Evolutionary conservation across 2,888 invertebrate genomes (phyloP), one percentile per base, ranked within the genome.

Genomic region (Holacanthella duospinosa): DNA sequence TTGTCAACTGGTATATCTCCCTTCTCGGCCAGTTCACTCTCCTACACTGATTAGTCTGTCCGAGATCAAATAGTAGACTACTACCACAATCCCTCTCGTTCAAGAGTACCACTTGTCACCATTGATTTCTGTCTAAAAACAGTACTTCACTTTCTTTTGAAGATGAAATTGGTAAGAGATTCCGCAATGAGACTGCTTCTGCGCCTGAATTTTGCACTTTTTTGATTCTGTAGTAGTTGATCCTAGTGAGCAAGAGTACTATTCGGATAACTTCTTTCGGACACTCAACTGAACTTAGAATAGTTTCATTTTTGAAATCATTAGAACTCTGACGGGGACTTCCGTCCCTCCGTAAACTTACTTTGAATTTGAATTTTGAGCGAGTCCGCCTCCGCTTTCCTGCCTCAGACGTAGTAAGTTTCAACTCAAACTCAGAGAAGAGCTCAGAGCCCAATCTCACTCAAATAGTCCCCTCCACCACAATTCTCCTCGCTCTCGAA

Each of bases 301-400:
- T 48, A 48, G 4, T 48, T 9, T 48, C n/a, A 36, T 6, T 16
- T 36, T 36, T 36, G 36, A 36, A 36, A 36, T 36, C n/a, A 36
- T 36, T 6, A 36, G 36, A 36, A 16, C n/a, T n/a, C n/a, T 12
- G 16, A 36, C 36, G 36, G 36, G 16, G 36, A n/a, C n/a, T n/a
- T 36, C 16, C 16, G 48, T 48, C 48, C 48, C 48, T 21, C 21
- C 48, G 19, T 48, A 48, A 48, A 48, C 48, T 48, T 48, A 48
- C 48, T 48, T 48, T 48, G n/a, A 48, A 48, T 48, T 48, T 48
- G 48, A 48, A 48, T 48, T 48, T 48, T 48, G 48, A 48, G 48
- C 48, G 16, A n/a, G 12, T 21, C 12, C 12, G 12, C 21, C 21
- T 48, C 48, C 48, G 21, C 19, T 21, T 21, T 21, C 48, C 21